Percentiles rank a stretch among this genome's conserved stretches.
phyloP scores from a whole-genome alignment of 1,140 invertebrate genomes.

The Aphelinus atriplicis region DNA sequence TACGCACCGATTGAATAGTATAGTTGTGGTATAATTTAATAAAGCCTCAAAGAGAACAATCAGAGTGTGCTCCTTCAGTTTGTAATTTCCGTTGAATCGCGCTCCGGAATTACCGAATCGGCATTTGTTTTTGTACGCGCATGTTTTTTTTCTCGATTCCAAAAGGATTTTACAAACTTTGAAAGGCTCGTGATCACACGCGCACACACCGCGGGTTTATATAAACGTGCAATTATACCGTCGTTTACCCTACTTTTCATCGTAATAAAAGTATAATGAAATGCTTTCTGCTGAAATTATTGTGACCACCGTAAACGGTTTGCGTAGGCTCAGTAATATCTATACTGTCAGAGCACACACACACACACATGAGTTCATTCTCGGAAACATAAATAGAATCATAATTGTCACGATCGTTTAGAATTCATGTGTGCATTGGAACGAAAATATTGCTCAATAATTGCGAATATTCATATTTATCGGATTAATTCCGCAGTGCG shows the following conservation, averaged over 20 bases:
- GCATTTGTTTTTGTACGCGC: background rate
- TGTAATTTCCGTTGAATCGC: background rate
- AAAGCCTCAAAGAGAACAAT: too few species aligned
- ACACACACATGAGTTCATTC: background rate
- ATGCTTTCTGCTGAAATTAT: constrained; percentile 7
- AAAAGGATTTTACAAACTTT: constrained; percentile 10
- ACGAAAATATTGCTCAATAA: constrained; percentile 2
- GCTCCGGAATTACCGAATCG: background rate
- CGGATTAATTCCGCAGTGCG: too few species aligned
- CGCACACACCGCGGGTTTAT: background rate
- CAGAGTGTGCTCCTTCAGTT: background rate
- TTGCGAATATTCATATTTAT: background rate
- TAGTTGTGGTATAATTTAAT: too few species aligned
- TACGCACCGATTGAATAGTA: too few species aligned
- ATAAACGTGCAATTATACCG: constrained; percentile 17
- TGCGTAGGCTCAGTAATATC: background rate
- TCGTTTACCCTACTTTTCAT: constrained; percentile 16
- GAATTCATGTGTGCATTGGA: background rate
- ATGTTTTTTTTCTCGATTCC: background rate
- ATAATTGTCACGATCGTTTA: constrained; percentile 15
- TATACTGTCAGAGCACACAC: background rate
- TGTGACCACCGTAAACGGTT: background rate
- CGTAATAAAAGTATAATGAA: constrained; percentile 8
- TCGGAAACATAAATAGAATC: constrained; percentile 11
- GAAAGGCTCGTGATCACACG: background rate